Base-by-base conservation (phyloP, 1,140 invertebrate genomes). In the Stratiolaelaps scimitus region DNA sequence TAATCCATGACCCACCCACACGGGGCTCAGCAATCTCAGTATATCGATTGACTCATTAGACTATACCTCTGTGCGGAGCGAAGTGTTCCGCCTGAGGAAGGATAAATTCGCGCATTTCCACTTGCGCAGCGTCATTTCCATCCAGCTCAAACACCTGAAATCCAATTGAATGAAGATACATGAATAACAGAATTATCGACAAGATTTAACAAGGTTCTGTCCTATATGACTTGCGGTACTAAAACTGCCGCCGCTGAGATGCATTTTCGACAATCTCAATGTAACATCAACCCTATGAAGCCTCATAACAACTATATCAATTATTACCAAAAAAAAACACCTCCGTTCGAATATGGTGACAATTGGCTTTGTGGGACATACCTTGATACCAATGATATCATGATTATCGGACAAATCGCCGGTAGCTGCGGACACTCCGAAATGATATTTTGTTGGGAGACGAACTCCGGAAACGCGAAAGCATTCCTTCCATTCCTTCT, bases 381-480 rank as follows among this genome's bases (percentile, higher is more conserved):
- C 28, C 77, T 90, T 88, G 56, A 98, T 80, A 7, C 89, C 85
- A 64, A 95, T 81, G 67, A 99, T 83, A 75, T 98, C 94, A 78
- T 98, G 95, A 75, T 91, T 95, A 80, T 99, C 95, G 68, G 80
- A 78, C 44, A 98, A 78, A 76, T 98, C 92, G 7, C 96, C 96
- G 4, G 96, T 99, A 0, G 92, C 93, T 15, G 95, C 91, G 0
- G 89, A 86, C 15, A 93, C 78, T 45, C 96, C 96, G 76, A 97
- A 87, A 77, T 83, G 95, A 77, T 98, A 98, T 1, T 89, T 89
- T 13, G 92, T 93, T 0, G 96, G 96, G 19, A 99, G 78, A 68
- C 85, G 81, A 2, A 99, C 86, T 66, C 90, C 91, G 69, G 85
- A 80, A 0, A 96, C 92, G 56, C 81, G 81, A 72, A 98, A 87